Evolutionary conservation across 1,140 invertebrate genomes (phyloP).

Genomic region (Orchesella cincta): DNA sequence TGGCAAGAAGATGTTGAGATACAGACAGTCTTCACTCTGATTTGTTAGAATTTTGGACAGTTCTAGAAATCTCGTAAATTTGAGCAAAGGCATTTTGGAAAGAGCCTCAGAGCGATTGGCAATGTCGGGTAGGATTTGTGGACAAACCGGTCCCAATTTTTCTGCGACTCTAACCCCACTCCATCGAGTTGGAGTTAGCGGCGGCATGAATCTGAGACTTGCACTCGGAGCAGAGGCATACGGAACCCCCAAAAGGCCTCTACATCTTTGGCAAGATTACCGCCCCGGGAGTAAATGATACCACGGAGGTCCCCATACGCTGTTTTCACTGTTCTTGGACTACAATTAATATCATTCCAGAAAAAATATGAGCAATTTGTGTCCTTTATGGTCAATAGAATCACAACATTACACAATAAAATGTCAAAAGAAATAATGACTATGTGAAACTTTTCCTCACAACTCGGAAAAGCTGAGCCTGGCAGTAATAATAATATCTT

Average conservation of each 20-base stretch:
- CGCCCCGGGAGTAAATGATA: conserved; percentile 41
- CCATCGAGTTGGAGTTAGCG: conserved; percentile 69
- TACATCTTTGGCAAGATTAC: conserved; percentile 43
- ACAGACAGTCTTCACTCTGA: conserved; percentile 67
- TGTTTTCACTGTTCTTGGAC: conserved; percentile 48
- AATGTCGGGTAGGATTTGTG: conserved; percentile 61
- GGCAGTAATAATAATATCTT: no score
- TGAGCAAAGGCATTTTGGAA: conserved; percentile 58
- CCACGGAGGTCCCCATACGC: conserved; percentile 49
- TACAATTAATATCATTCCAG: conserved; percentile 14
- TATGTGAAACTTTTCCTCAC: background rate
- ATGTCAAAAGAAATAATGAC: conserved; percentile 17
- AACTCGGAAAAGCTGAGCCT: no score
- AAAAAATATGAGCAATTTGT: background rate
- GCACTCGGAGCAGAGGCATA: conserved; percentile 64
- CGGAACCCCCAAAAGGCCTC: conserved; percentile 61
- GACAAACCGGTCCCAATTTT: conserved; percentile 79
- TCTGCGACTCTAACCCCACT: conserved; percentile 69
- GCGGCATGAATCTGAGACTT: conserved; percentile 62
- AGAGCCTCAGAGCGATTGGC: conserved; percentile 47
- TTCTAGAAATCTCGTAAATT: conserved; percentile 59
- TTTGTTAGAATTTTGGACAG: conserved; percentile 59
- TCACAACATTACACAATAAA: background rate
- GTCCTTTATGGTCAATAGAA: background rate
- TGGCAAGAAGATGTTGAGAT: conserved; percentile 65